These are phyloP conservation scores for Biston betularia DNA, from an alignment of 2,888 invertebrate species.

Conservation along the genomic window DNA sequence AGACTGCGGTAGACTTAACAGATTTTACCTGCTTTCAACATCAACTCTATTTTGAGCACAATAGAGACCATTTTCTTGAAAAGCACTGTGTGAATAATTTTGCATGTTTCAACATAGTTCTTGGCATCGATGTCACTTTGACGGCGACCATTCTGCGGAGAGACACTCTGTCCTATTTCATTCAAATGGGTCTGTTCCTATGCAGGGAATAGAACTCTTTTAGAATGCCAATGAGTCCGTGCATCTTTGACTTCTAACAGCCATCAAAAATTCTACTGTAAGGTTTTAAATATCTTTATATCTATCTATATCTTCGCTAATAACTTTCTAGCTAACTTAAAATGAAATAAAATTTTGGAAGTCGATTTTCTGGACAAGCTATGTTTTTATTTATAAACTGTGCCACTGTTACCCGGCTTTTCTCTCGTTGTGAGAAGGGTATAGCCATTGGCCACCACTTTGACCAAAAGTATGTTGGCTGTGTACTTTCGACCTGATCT, in stretches of 20 bases:
- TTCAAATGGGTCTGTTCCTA: constrained; percentile 27
- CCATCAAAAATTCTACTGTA: neutral
- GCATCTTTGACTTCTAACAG: neutral
- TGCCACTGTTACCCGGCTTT: no score
- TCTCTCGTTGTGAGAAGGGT: no score
- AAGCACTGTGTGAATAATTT: constrained; percentile 15
- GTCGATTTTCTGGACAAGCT: no score
- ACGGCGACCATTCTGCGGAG: constrained; percentile 32
- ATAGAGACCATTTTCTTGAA: constrained; percentile 23
- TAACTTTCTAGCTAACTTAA: no score
- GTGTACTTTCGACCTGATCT: no score
- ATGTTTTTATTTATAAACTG: no score
- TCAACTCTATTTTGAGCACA: constrained; percentile 4
- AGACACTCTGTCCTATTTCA: constrained; percentile 33
- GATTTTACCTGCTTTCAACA: constrained; percentile 11
- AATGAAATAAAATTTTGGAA: no score
- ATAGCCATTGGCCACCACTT: no score
- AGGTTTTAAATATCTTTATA: neutral
- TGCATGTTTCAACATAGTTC: constrained; percentile 38
- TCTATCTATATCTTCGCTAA: neutral
- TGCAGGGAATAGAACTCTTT: constrained; percentile 23
- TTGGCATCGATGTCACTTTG: constrained; percentile 37
- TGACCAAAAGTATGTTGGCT: no score
- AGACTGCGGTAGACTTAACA: constrained; percentile 32
- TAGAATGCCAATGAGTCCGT: constrained; percentile 10